Evolutionary conservation across 1,140 invertebrate genomes (phyloP).

Genomic region (Vollenhovia emeryi): DNA sequence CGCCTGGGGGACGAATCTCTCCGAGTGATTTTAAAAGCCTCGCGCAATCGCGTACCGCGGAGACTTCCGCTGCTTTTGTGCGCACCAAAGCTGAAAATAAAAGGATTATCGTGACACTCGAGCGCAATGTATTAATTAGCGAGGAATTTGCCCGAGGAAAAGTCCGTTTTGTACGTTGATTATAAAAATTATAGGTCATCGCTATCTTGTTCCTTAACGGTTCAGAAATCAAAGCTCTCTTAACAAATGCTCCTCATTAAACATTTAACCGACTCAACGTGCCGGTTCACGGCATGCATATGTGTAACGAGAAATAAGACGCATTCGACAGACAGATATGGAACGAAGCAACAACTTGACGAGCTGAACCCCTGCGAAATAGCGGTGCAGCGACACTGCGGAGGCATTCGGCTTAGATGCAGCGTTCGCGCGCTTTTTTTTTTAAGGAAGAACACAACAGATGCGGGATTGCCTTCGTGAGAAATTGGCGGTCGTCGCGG

Average conservation of each 20-base stretch:
- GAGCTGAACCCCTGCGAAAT: not conserved
- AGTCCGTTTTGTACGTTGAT: not conserved
- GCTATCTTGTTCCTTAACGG: not conserved
- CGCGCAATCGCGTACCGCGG: not conserved
- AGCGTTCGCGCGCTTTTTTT: not conserved
- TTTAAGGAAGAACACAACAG: conserved; percentile 61
- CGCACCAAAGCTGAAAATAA: not conserved
- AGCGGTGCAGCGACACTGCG: not conserved
- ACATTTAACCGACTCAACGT: not conserved
- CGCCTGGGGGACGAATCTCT: conserved; percentile 20
- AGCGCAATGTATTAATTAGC: not conserved
- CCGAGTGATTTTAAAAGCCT: not conserved
- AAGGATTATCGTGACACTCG: not conserved
- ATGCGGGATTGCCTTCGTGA: conserved; percentile 72
- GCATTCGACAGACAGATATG: conserved; percentile 9
- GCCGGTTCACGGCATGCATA: not conserved
- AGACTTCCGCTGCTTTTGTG: not conserved
- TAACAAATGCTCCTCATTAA: not conserved
- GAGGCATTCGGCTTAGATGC: not conserved
- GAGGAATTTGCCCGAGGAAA: not conserved
- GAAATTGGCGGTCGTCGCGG: conserved; percentile 1
- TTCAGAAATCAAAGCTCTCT: not conserved
- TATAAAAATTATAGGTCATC: not conserved
- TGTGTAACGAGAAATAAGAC: not conserved
- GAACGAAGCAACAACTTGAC: conserved; percentile 9